Evolutionary conservation across 2,113 vertebrate genomes (phyloP), one percentile per base, ranked within the genome.

Genomic region (Ciconia maguari): DNA sequence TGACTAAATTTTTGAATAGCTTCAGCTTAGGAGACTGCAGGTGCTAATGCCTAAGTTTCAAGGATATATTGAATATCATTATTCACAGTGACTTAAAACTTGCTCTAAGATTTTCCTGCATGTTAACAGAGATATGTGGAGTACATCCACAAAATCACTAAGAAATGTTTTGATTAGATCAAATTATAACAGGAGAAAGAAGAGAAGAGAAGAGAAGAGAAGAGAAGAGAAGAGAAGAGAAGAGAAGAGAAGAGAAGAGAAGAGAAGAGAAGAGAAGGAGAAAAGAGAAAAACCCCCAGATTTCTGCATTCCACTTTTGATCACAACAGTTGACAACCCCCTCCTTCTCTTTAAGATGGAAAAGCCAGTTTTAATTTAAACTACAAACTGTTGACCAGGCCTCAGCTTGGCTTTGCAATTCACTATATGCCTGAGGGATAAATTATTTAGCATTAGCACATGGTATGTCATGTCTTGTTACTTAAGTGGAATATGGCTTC

Each of bases 381-480:
- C 72, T 83, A 86, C 87, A 75, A 97, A 97, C 95, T 96, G 95
- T 92, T 97, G 96, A 96, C 91, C 89, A 94, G 91, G 90, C 66
- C 95, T 92, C 87, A 95, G 91, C 93, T 96, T 94, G 94, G 90
- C 91, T 96, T 87, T 86, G 90, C 95, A 76, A 44, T 97, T 55
- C 94, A 77, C 90, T 93, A 42, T 97, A 66, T 95, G 96, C 96
- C 52, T 25, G 72, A 96, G 94, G 94, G 94, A 96, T 97, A 96
- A 97, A 98, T 97, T 96, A 97, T 88, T 89, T 96, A 97, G 92
- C 88, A 96, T 97, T 96, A 95, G 89, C 84, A 93, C 96, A 95
- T 64, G 71, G 90, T 93, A 95, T 97, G 94, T 97, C 96, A 97
- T 96, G 96, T 95, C 96, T 93, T 60, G 92, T 60, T 96, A 96